Evolutionary conservation across 2,797 vertebrate species (phyloP), one percentile per base, ranked within the genome.

Genomic region (Discoglossus pictus): DNA sequence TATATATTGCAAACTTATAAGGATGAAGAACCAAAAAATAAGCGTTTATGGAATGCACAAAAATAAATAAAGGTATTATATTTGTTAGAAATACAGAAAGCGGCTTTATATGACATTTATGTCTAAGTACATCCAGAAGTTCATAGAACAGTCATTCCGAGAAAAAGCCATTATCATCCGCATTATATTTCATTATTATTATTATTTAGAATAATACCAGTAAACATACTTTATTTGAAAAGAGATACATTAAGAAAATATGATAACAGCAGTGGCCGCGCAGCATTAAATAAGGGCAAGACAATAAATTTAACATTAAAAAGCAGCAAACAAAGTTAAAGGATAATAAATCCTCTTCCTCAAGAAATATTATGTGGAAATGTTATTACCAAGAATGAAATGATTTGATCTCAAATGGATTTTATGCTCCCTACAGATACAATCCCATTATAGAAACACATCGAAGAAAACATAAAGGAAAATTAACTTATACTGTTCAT

Each of bases 381-480:
- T 62, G 15, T 65, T 48, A 75, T 78, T 79, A 74, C 50, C 61
- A 76, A 74, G 48, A 80, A 75, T 73, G 42, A 63, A 34, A 61
- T 50, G 65, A 75, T 79, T 71, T 63, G 63, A 76, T 36, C 61
- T 75, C 11, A 24, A 77, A 79, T 79, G 66, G 44, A 79, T 72
- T 65, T 24, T 25, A 39, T 40, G 50, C 39, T 74, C 69, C 39
- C 71, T 39, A 59, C 76, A 82, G 74, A 76, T 74, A 72, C 21
- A 76, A 51, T 65, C 15, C 53, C 61, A 75, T 67, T 84, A 72
- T 2, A 81, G 34, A 67, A 79, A 77, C 52, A 77, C 35, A 81
- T 76, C 78, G 74, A 78, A 81, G 68, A 42, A 75, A 67, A 74
- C 12, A 34, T 68, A 75, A 78, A 82, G 75, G 43, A 74, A 82